Evolutionary conservation across 2,113 vertebrate species (phyloP).

Genomic region (Chloropsis cyanopogon): DNA sequence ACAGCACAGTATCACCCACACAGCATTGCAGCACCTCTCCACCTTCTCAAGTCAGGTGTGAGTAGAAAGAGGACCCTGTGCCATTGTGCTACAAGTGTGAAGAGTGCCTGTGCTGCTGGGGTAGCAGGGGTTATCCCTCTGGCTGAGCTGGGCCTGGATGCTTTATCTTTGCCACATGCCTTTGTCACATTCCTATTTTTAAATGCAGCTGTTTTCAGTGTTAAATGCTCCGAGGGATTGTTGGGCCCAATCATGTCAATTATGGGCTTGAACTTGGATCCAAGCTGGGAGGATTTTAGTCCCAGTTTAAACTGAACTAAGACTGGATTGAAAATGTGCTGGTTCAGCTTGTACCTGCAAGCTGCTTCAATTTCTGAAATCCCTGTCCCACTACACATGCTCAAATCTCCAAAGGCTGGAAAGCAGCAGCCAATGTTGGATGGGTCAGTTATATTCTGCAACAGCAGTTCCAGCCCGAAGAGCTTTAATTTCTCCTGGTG

Average conservation of each 20-base stretch:
- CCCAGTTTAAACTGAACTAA: neutral
- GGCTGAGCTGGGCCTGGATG: neutral
- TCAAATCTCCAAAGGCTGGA: neutral
- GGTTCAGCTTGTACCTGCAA: neutral
- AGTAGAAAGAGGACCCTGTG: neutral
- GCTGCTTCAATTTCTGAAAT: slow-evolving; percentile 27
- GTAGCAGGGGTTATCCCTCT: neutral
- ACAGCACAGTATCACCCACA: neutral
- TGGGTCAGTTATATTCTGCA: neutral
- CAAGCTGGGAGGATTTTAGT: neutral
- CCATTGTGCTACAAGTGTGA: neutral
- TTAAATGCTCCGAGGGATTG: neutral
- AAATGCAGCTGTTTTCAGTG: neutral
- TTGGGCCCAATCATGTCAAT: neutral
- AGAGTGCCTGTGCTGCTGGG: neutral
- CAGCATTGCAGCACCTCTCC: rapidly evolving
- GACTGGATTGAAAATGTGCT: neutral
- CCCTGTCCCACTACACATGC: neutral
- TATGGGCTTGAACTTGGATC: neutral
- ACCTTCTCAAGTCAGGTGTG: neutral
- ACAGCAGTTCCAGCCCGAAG: neutral
- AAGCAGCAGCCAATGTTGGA: neutral
- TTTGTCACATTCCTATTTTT: neutral
- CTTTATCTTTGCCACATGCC: neutral
- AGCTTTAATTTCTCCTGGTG: neutral